phyloP scores from a whole-genome alignment of 64 coral and sea anemone genomes.

The Dendronephthya gigantea region DNA sequence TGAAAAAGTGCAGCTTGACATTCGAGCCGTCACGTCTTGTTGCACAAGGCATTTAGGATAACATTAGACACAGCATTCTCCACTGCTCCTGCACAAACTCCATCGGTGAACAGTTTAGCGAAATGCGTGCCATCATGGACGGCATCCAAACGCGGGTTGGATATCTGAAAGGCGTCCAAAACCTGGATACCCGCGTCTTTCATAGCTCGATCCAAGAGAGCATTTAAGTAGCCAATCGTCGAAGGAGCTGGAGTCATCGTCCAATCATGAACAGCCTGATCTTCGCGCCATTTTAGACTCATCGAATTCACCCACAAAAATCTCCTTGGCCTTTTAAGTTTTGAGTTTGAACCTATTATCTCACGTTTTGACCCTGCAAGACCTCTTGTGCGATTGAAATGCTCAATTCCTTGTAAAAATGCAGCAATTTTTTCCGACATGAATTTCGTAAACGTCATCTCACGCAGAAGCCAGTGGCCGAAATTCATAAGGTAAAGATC shows the following conservation, averaged over 20 bases:
- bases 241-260: slow-evolving; percentile 74
- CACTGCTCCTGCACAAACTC: slow-evolving; percentile 79
- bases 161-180: slow-evolving; percentile 91
- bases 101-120: slow-evolving; percentile 63
- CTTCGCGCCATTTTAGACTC: slow-evolving; percentile 82
- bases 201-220: slow-evolving; percentile 46
- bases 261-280: slow-evolving; percentile 66
- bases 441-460: slow-evolving; percentile 62
- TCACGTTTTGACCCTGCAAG: not conserved
- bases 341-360: not conserved
- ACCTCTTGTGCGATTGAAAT: slow-evolving; percentile 43
- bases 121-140: slow-evolving; percentile 90
- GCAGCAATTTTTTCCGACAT: slow-evolving; percentile 54
- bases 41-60: slow-evolving; percentile 83
- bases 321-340: slow-evolving; percentile 4
- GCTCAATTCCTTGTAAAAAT: slow-evolving; percentile 51
- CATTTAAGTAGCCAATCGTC: slow-evolving; percentile 59
- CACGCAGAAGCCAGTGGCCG: slow-evolving; percentile 86
- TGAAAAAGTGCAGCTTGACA: no score
- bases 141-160: slow-evolving; percentile 76
- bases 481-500: slow-evolving; percentile 90
- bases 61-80: slow-evolving; percentile 89
- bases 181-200: slow-evolving; percentile 54
- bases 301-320: slow-evolving; percentile 92
- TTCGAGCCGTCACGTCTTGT: not conserved